These are phyloP conservation scores for Polyommatus iphigenia DNA, from an alignment of 2,888 invertebrate species.

Conservation along the genomic window DNA sequence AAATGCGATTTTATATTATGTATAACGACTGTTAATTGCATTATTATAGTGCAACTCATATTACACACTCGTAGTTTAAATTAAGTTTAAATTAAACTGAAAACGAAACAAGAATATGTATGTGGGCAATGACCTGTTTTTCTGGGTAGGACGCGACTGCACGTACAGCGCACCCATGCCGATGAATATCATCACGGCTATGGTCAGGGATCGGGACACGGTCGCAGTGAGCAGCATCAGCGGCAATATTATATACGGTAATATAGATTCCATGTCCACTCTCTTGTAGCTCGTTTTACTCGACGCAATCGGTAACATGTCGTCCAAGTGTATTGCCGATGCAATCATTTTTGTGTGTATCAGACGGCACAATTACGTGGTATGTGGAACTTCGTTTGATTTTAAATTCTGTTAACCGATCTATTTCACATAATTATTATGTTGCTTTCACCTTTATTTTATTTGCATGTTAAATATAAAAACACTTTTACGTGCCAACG, in stretches of 20 bases:
- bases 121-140: constrained; percentile 58
- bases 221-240: constrained; percentile 60
- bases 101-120: neutral
- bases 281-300: constrained; percentile 58
- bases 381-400: neutral
- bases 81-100: neutral
- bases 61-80: neutral
- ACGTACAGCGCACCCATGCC: constrained; percentile 70
- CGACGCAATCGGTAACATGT: constrained; percentile 54
- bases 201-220: constrained; percentile 60
- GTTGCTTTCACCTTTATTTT: neutral
- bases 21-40: neutral
- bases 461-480: constrained; percentile 27
- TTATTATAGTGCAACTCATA: neutral
- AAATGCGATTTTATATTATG: neutral
- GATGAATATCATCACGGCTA: constrained; percentile 65
- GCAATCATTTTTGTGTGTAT: constrained; percentile 49
- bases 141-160: constrained; percentile 66
- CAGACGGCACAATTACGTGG: neutral
- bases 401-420: neutral
- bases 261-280: constrained; percentile 60
- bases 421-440: too few species aligned
- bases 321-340: constrained; percentile 58
- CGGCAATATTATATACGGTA: constrained; percentile 70
- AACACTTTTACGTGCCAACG: neutral